Conservation (phyloP, 2,113 vertebrate genomes). For the Eulemur rufifrons region DNA sequence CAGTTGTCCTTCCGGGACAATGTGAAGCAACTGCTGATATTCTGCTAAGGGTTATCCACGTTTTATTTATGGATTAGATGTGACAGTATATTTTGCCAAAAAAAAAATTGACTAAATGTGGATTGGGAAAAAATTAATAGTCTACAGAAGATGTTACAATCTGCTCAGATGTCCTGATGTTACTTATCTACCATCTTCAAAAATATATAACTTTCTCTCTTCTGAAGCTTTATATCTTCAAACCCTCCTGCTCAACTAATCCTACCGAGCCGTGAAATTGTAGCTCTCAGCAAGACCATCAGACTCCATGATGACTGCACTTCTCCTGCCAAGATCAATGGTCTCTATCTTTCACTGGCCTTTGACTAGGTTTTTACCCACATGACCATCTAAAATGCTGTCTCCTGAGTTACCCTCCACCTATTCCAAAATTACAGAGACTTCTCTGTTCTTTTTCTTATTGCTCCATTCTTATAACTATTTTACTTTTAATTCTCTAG, state of each 20-base stretch:
- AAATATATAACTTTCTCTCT: neutral
- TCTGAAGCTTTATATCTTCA: conserved; percentile 35
- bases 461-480: neutral
- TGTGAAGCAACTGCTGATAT: neutral
- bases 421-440: neutral
- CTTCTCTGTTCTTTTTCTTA: neutral
- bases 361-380: neutral
- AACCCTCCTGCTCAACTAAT: neutral
- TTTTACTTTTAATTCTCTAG: neutral
- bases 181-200: neutral
- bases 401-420: neutral
- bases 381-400: neutral
- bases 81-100: neutral
- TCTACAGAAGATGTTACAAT: conserved; percentile 43
- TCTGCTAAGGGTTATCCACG: neutral
- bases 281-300: neutral
- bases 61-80: conserved; percentile 4
- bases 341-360: neutral
- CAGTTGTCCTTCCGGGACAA: neutral
- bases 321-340: neutral
- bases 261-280: neutral
- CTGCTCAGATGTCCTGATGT: conserved; percentile 2
- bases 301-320: neutral
- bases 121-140: conserved; percentile 13
- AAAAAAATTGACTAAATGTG: neutral